Evolutionary conservation across 2,797 vertebrate species (phyloP).

Genomic region (Centroberyx gerrardi): DNA sequence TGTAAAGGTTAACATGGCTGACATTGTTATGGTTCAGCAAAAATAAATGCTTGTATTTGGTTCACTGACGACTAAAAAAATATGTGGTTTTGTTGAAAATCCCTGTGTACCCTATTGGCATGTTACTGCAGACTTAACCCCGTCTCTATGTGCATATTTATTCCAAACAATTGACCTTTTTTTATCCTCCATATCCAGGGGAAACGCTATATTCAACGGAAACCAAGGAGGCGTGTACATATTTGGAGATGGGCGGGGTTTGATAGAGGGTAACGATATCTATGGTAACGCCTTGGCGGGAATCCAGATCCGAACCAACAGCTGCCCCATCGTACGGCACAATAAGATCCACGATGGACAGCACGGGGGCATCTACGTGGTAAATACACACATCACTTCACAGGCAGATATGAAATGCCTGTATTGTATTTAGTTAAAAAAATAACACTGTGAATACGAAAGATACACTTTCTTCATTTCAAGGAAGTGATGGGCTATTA

Average conservation of each 20-base stretch:
- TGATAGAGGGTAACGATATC: conserved; percentile 96
- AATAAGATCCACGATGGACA: conserved; percentile 96
- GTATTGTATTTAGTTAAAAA: background rate
- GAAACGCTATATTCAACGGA: conserved; percentile 96
- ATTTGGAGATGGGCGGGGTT: conserved; percentile 94
- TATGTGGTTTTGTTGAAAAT: too few species aligned
- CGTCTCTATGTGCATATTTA: background rate
- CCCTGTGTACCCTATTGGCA: too few species aligned
- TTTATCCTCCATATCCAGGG: conserved; percentile 70
- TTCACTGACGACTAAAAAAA: background rate
- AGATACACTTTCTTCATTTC: background rate
- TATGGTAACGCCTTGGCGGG: conserved; percentile 94
- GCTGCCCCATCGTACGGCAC: conserved; percentile 94
- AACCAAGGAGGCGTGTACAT: conserved; percentile 96
- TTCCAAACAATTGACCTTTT: background rate
- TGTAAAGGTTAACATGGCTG: background rate
- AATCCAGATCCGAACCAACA: conserved; percentile 95
- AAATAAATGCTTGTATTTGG: background rate
- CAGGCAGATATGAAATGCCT: background rate
- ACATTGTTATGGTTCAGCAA: too few species aligned
- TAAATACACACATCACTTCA: conserved; percentile 72
- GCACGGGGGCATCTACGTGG: conserved; percentile 94
- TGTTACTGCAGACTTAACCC: too few species aligned
- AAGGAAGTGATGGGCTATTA: background rate
- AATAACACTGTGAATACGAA: background rate